A percentile compares a stretch with the other conserved stretches of the same genome.
phyloP scores from a whole-genome alignment of 2,113 vertebrate genomes.

The Neoarius graeffei region DNA sequence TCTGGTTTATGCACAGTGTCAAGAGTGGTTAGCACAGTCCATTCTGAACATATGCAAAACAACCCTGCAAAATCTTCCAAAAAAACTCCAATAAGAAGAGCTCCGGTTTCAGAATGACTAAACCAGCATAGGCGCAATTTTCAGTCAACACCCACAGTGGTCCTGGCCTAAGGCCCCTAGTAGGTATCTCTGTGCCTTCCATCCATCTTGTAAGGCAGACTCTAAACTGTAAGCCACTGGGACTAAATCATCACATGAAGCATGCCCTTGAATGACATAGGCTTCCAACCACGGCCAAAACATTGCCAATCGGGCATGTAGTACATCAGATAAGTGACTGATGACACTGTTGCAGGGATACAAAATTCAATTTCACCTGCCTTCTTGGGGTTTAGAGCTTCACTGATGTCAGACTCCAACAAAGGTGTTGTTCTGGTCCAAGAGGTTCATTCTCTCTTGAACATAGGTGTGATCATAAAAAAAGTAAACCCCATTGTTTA shows the following conservation, averaged over 20 bases:
- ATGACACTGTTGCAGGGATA: background rate
- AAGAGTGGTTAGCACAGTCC: background rate
- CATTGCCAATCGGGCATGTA: background rate
- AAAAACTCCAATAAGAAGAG: background rate
- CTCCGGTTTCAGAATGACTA: background rate
- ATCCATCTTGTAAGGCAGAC: background rate
- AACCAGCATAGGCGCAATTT: background rate
- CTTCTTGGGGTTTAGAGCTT: background rate
- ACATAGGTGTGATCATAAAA: background rate
- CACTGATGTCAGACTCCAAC: background rate
- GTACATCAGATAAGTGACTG: background rate
- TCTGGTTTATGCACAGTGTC: background rate
- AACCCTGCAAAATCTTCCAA: background rate
- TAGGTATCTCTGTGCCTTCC: background rate
- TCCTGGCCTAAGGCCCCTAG: background rate
- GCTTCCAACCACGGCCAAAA: background rate
- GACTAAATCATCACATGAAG: background rate
- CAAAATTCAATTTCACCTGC: background rate
- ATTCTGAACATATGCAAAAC: background rate
- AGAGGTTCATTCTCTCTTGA: background rate
- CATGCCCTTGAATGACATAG: background rate
- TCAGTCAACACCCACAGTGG: background rate
- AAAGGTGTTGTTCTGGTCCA: background rate
- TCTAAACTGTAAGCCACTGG: background rate
- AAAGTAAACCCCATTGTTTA: background rate